These are phyloP conservation scores for Pelecanoides urinatrix DNA, from an alignment of 2,113 vertebrate genomes.

Conservation along the genomic window DNA sequence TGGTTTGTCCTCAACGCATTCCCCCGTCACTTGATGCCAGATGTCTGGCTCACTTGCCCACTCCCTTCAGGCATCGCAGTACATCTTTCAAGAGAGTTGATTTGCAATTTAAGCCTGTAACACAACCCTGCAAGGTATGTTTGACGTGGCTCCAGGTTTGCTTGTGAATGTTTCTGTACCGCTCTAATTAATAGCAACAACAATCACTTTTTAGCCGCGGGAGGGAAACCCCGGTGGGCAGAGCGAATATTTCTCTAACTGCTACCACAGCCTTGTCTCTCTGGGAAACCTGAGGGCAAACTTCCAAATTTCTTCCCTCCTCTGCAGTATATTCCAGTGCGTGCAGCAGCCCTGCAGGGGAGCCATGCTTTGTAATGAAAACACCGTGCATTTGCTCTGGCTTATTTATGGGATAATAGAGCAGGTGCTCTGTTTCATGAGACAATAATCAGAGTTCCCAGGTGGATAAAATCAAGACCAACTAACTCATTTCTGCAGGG, in stretches of 20 bases:
- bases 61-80: neutral
- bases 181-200: neutral
- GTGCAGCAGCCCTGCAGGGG: neutral
- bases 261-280: neutral
- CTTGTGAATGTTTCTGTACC: neutral
- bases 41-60: rapidly evolving
- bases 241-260: neutral
- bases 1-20: neutral
- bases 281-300: neutral
- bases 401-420: neutral
- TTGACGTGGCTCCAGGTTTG: neutral
- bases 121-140: neutral
- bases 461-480: neutral
- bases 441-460: neutral
- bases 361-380: neutral
- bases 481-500: neutral
- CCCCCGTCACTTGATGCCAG: neutral
- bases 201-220: neutral
- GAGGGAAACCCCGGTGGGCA: neutral
- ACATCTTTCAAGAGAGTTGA: neutral
- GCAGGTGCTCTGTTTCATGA: conserved; percentile 8
- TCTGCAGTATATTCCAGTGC: neutral
- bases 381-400: neutral
- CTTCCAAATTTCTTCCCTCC: neutral
- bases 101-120: neutral